Evolutionary conservation across 2,888 invertebrate species (phyloP).

Genomic region (Drosophila hawaiiensis): DNA sequence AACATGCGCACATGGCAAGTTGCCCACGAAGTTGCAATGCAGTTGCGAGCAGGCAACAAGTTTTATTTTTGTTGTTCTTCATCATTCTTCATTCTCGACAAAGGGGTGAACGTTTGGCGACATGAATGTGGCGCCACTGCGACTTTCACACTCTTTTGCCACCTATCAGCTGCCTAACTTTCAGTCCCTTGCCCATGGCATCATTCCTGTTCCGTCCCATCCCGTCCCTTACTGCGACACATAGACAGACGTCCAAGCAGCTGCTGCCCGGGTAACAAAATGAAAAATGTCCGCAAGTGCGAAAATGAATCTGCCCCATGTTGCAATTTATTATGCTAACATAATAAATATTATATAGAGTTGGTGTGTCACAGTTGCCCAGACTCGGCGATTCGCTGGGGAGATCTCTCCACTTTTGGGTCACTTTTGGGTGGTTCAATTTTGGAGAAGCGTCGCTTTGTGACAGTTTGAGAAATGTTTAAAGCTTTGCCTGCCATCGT

Average conservation of each 20-base stretch:
- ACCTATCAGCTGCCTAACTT: slow-evolving; percentile 45
- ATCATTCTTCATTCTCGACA: slow-evolving; percentile 33
- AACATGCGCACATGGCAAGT: slow-evolving; percentile 72
- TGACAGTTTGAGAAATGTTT: slow-evolving; percentile 68
- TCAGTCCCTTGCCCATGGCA: background rate
- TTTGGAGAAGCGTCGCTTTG: slow-evolving; percentile 33
- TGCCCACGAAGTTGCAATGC: slow-evolving; percentile 36
- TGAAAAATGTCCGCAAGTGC: slow-evolving; percentile 81
- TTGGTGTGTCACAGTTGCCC: slow-evolving; percentile 54
- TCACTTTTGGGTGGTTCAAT: slow-evolving; percentile 28
- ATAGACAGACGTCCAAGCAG: slow-evolving; percentile 61
- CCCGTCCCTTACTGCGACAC: slow-evolving; percentile 11
- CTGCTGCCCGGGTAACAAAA: slow-evolving; percentile 64
- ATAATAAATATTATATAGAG: slow-evolving; percentile 81
- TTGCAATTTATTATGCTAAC: slow-evolving; percentile 82
- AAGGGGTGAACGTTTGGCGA: slow-evolving; percentile 37
- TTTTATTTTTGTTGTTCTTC: slow-evolving; percentile 38
- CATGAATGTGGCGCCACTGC: slow-evolving; percentile 63
- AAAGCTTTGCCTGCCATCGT: slow-evolving; percentile 1
- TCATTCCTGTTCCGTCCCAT: background rate
- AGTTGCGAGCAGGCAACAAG: slow-evolving; percentile 60
- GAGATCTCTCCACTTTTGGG: slow-evolving; percentile 8
- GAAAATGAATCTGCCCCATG: slow-evolving; percentile 81
- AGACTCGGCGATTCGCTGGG: slow-evolving; percentile 23
- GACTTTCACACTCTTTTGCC: slow-evolving; percentile 47